Conservation (phyloP, 2,888 invertebrate genomes). For the Nowickia ferox region DNA sequence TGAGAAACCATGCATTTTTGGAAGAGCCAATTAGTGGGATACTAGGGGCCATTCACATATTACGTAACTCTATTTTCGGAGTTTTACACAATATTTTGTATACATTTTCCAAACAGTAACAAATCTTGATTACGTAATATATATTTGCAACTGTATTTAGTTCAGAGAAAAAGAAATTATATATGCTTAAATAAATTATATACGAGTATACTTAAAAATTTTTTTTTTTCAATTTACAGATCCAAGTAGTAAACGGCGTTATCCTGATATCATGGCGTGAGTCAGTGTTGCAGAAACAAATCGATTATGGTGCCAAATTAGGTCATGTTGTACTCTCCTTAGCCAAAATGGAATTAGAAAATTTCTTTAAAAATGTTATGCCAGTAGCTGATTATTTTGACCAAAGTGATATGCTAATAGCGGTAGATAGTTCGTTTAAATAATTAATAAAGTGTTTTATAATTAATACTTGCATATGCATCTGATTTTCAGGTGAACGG, state of each 20-base stretch:
- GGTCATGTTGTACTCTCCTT: conserved; percentile 91
- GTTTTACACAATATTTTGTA: too few species aligned
- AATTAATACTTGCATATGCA: background rate
- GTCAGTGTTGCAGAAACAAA: conserved; percentile 92
- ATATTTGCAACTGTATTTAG: too few species aligned
- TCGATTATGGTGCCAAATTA: conserved; percentile 94
- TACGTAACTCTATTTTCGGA: too few species aligned
- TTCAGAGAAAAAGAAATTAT: background rate
- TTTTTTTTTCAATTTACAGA: conserved; percentile 85
- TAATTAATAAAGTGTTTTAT: background rate
- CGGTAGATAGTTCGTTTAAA: conserved; percentile 83
- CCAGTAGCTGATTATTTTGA: conserved; percentile 96
- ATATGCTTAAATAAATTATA: background rate
- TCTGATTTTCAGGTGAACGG: conserved; percentile 88
- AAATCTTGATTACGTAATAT: too few species aligned
- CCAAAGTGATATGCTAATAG: conserved; percentile 90
- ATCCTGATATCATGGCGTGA: conserved; percentile 94
- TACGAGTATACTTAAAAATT: background rate
- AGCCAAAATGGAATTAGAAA: conserved; percentile 93
- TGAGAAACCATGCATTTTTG: too few species aligned
- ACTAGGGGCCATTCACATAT: too few species aligned
- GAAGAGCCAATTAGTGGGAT: too few species aligned
- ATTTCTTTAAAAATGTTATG: conserved; percentile 94
- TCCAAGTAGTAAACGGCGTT: conserved; percentile 94
- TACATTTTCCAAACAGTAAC: too few species aligned